Percentiles rank a stretch among this genome's conserved stretches.
These are phyloP conservation scores for Ophion ellenae DNA, from an alignment of 2,888 invertebrate genomes.

Conservation along the genomic window DNA sequence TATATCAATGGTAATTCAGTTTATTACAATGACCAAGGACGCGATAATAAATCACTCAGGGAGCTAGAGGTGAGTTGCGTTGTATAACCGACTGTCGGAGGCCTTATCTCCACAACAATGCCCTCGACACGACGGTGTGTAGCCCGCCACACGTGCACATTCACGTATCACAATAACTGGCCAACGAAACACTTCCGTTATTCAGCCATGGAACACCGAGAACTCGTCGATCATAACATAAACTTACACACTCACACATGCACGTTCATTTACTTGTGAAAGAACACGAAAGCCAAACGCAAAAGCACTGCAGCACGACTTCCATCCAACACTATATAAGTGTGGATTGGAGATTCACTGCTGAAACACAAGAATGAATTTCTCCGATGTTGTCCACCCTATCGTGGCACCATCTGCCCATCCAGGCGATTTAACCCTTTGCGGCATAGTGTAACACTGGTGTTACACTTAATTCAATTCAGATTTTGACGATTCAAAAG, in stretches of 20 bases:
- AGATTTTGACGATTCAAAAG: no score
- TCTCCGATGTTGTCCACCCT: background rate
- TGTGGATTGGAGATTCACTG: no score
- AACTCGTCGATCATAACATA: conserved; percentile 11
- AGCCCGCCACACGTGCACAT: conserved; percentile 68
- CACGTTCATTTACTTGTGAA: background rate
- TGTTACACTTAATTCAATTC: no score
- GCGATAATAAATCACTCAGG: conserved; percentile 66
- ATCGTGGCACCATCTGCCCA: background rate
- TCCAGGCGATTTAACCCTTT: background rate
- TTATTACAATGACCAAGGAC: conserved; percentile 72
- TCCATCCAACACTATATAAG: background rate
- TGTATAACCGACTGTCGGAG: conserved; percentile 38
- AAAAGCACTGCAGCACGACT: background rate
- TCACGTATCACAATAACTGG: conserved; percentile 16
- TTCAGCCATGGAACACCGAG: conserved; percentile 10
- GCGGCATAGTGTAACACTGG: no score
- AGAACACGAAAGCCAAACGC: background rate
- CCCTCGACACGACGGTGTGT: conserved; percentile 71
- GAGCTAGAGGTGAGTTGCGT: conserved; percentile 15
- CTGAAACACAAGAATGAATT: background rate
- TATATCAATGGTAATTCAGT: conserved; percentile 75
- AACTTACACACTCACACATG: background rate
- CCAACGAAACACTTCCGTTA: conserved; percentile 32
- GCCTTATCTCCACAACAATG: conserved; percentile 76